phyloP scores from a whole-genome alignment of 2,113 vertebrate genomes.

The Alaudala cheleensis region DNA sequence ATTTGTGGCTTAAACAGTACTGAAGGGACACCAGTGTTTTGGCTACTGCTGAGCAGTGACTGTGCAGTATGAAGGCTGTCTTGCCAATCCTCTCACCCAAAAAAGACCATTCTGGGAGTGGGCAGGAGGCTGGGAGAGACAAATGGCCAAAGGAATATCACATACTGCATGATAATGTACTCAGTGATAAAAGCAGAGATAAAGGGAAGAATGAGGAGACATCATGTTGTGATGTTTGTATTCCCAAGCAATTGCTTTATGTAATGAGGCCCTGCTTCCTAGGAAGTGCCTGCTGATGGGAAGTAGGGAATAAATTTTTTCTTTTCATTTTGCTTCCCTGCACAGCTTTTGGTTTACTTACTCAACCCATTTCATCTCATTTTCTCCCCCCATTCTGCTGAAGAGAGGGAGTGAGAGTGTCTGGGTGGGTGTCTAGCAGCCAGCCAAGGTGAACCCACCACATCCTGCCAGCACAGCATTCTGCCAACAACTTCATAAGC shows the following conservation, averaged over 20 bases:
- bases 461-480: background rate
- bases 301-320: background rate
- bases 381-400: background rate
- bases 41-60: background rate
- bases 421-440: background rate
- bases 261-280: background rate
- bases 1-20: background rate
- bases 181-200: background rate
- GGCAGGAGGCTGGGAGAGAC: background rate
- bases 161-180: background rate
- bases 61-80: background rate
- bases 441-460: background rate
- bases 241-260: background rate
- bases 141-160: background rate
- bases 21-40: background rate
- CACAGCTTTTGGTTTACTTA: background rate
- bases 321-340: background rate
- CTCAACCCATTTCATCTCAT: background rate
- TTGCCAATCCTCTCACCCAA: background rate
- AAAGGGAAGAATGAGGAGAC: background rate
- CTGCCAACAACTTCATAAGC: background rate
- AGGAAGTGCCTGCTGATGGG: background rate
- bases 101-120: background rate
- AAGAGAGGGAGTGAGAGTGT: background rate
- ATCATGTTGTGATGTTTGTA: background rate